These are phyloP conservation scores for Ennomos fuscantarius DNA, from an alignment of 2,888 invertebrate species.

Conservation along the genomic window DNA sequence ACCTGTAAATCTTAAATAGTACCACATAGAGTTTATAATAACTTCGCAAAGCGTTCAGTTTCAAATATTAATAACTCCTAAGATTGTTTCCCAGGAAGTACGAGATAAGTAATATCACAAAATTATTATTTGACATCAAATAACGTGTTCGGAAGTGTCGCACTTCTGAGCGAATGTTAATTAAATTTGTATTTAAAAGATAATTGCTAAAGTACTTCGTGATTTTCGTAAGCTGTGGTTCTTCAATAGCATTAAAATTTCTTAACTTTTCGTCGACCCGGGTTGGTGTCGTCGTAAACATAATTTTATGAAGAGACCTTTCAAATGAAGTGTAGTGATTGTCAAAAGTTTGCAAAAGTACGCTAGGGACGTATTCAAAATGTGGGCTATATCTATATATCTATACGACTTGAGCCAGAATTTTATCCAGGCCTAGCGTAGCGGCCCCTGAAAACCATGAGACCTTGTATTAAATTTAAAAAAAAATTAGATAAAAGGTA, in stretches of 20 bases:
- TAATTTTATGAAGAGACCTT: slow-evolving; percentile 14
- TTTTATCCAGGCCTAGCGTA: too few species aligned
- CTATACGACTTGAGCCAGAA: too few species aligned
- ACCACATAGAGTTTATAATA: slow-evolving; percentile 15
- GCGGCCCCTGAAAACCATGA: too few species aligned
- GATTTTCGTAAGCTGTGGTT: slow-evolving; percentile 8
- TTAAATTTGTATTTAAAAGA: slow-evolving; percentile 29
- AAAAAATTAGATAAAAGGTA: too few species aligned
- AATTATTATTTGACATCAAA: slow-evolving; percentile 31
- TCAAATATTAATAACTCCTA: slow-evolving; percentile 39
- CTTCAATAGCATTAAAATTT: slow-evolving; percentile 3
- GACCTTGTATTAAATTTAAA: too few species aligned
- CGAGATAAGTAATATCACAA: slow-evolving; percentile 31
- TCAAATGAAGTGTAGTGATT: slow-evolving; percentile 14
- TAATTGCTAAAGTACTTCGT: slow-evolving; percentile 16
- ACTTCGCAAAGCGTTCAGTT: slow-evolving; percentile 22
- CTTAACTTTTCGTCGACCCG: neutral
- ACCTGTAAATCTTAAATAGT: slow-evolving; percentile 18
- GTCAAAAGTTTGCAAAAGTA: slow-evolving; percentile 28
- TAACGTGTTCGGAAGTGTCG: slow-evolving; percentile 30
- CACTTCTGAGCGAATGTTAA: slow-evolving; percentile 29
- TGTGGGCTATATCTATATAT: too few species aligned
- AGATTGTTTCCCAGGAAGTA: slow-evolving; percentile 32
- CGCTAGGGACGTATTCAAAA: neutral
- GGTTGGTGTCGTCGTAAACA: slow-evolving; percentile 4